phyloP scores from a whole-genome alignment of 2,888 invertebrate genomes.

The Drosophila recens region DNA sequence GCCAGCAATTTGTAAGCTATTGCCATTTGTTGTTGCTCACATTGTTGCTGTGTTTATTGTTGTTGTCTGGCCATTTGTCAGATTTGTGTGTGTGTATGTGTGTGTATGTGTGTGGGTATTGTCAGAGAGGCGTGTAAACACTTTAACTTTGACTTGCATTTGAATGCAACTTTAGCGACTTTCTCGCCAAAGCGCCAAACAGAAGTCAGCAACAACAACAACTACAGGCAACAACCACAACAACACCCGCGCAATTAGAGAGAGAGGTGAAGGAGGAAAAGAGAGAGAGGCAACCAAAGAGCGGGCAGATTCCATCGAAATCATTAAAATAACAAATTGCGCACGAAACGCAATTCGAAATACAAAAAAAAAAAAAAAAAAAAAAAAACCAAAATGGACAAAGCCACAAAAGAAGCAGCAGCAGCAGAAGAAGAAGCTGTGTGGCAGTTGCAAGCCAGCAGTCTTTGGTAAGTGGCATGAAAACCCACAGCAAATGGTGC shows the following conservation, averaged over 20 bases:
- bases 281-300: not conserved
- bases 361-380: conserved; percentile 9
- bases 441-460: conserved; percentile 2
- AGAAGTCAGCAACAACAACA: conserved; percentile 38
- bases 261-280: conserved; percentile 2
- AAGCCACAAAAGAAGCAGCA: conserved; percentile 52
- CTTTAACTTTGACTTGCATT: conserved; percentile 63
- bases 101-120: conserved; percentile 39
- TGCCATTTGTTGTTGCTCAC: conserved; percentile 25
- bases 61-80: conserved; percentile 71
- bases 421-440: not conserved
- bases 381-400: conserved; percentile 60
- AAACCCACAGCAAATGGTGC: conserved; percentile 65
- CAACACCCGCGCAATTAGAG: conserved; percentile 53
- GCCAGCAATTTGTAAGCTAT: conserved; percentile 60
- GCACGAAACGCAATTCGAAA: conserved; percentile 69
- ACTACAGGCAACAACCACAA: conserved; percentile 33
- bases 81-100: conserved; percentile 36
- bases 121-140: conserved; percentile 64
- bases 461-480: conserved; percentile 42
- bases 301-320: conserved; percentile 73
- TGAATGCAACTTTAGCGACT: conserved; percentile 50
- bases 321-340: conserved; percentile 81
- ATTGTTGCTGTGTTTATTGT: conserved; percentile 50
- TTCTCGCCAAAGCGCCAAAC: conserved; percentile 58